Percentiles rank a stretch among this genome's conserved stretches.
phyloP scores from a whole-genome alignment of 2,888 invertebrate genomes.

The Platycheirus albimanus region DNA sequence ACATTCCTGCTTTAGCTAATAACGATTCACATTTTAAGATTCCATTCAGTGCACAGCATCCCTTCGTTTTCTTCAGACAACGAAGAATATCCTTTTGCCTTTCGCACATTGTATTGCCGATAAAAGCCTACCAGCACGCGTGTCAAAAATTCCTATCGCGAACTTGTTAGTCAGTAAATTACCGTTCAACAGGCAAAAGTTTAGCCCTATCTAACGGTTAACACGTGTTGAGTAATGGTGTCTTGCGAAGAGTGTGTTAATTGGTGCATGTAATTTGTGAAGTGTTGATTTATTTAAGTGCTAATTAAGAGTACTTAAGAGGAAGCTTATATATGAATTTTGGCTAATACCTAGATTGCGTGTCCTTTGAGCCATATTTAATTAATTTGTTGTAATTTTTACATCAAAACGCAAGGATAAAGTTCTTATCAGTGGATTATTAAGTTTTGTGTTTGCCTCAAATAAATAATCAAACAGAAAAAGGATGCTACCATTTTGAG shows the following conservation, averaged over 20 bases:
- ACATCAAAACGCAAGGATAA: conserved; percentile 25
- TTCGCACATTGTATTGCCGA: background rate
- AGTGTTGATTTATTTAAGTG: conserved; percentile 54
- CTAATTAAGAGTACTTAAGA: conserved; percentile 56
- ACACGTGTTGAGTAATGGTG: conserved; percentile 56
- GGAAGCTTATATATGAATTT: conserved; percentile 36
- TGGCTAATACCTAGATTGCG: background rate
- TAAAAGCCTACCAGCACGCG: conserved; percentile 29
- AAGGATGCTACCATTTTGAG: conserved; percentile 38
- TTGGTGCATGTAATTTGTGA: conserved; percentile 61
- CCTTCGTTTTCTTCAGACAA: conserved; percentile 59
- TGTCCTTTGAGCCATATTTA: conserved; percentile 5
- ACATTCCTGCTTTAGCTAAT: conserved; percentile 47
- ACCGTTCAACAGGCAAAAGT: conserved; percentile 42
- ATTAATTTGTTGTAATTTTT: conserved; percentile 27
- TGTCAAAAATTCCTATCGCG: conserved; percentile 34
- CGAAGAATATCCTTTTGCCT: conserved; percentile 38
- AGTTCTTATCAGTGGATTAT: conserved; percentile 32
- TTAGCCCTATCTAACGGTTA: conserved; percentile 16
- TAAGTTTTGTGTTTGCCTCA: background rate
- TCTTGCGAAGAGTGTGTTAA: conserved; percentile 30
- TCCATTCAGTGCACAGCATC: conserved; percentile 63
- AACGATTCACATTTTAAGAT: conserved; percentile 42
- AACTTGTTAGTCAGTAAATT: conserved; percentile 21
- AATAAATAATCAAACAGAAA: conserved; percentile 10